Conservation (phyloP, 2,888 invertebrate species). For the Drosophila helvetica region DNA sequence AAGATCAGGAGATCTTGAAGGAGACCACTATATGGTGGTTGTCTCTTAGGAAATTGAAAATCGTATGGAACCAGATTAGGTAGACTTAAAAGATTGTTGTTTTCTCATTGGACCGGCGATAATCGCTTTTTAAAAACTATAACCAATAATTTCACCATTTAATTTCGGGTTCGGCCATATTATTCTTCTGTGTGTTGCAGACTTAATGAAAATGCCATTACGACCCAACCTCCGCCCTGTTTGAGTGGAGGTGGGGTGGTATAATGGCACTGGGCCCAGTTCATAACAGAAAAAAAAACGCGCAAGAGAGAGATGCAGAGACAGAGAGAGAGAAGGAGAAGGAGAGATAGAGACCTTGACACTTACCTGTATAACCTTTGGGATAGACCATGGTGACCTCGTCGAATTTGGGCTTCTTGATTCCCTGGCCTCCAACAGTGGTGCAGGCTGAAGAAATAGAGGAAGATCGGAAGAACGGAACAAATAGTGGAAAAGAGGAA, state of each 20-base stretch:
- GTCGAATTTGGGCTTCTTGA: slow-evolving; percentile 90
- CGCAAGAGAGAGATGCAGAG: slow-evolving; percentile 39
- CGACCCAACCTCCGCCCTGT: slow-evolving; percentile 23
- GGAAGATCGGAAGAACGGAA: background rate
- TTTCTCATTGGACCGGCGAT: too few relatives aligned
- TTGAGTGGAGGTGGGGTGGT: slow-evolving; percentile 20
- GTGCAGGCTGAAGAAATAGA: slow-evolving; percentile 86
- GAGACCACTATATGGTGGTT: too few relatives aligned
- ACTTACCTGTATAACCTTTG: slow-evolving; percentile 91
- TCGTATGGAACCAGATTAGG: too few relatives aligned
- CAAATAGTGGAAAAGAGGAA: background rate
- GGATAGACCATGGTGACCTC: slow-evolving; percentile 88
- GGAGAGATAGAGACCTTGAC: slow-evolving; percentile 16
- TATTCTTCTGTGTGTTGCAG: slow-evolving; percentile 55
- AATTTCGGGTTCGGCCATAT: background rate
- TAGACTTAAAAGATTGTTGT: too few relatives aligned
- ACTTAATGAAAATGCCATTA: slow-evolving; percentile 50
- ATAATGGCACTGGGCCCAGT: slow-evolving; percentile 66
- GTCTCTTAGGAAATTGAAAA: too few relatives aligned
- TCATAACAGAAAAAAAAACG: slow-evolving; percentile 74
- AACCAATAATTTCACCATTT: too few relatives aligned
- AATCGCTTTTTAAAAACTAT: too few relatives aligned
- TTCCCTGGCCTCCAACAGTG: slow-evolving; percentile 86
- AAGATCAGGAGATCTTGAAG: too few relatives aligned
- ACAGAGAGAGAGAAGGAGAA: slow-evolving; percentile 21